Conservation (phyloP, 2,888 invertebrate species). For the Leptopilina drosophilae region DNA sequence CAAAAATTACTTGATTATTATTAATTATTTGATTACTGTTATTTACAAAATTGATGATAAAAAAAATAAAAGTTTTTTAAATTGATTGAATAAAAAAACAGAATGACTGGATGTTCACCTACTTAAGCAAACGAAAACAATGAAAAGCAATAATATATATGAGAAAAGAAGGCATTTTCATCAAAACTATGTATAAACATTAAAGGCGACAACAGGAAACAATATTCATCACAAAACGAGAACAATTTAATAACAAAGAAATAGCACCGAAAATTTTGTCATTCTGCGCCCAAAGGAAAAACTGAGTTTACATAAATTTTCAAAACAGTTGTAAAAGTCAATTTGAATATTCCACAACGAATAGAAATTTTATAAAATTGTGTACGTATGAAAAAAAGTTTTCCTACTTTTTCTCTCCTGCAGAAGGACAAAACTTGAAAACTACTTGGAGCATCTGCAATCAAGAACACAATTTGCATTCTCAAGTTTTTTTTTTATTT, state of each 20-base stretch:
- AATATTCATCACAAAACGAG: not conserved
- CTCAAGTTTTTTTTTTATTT: no score
- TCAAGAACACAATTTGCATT: not conserved
- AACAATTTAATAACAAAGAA: not conserved
- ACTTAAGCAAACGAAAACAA: constrained; percentile 17
- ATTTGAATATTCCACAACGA: not conserved
- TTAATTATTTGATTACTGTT: no score
- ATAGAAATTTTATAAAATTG: not conserved
- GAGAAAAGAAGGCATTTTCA: constrained; percentile 14
- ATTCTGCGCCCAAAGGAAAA: not conserved
- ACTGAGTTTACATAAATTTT: not conserved
- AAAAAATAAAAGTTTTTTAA: no score
- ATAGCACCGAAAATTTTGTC: constrained; percentile 11
- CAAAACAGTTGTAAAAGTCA: not conserved
- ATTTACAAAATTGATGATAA: no score
- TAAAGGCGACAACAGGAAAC: not conserved
- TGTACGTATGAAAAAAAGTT: not conserved
- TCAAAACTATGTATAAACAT: not conserved
- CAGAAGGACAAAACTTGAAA: not conserved
- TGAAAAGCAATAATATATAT: no score
- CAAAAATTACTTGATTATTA: no score
- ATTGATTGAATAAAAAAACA: no score
- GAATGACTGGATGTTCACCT: no score
- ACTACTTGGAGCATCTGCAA: not conserved
- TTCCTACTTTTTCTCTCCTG: constrained; percentile 1